phyloP scores from a whole-genome alignment of 1,140 invertebrate species.

The Episyrphus balteatus region DNA sequence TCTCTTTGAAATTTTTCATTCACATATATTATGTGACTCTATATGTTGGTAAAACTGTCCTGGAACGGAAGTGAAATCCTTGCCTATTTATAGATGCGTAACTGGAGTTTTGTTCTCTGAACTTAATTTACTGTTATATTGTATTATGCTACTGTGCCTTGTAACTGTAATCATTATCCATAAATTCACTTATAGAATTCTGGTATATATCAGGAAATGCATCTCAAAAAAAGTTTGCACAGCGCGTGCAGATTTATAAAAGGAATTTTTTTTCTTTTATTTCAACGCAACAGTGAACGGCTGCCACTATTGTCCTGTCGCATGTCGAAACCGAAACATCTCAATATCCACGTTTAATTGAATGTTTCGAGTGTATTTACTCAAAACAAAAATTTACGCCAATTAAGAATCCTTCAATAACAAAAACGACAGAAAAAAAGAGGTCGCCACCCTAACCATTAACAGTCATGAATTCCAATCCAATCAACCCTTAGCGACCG shows the following conservation, averaged over 20 bases:
- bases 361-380: conserved; percentile 29
- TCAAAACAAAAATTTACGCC: conserved; percentile 37
- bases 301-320: too few relatives aligned
- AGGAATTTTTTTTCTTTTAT: too few relatives aligned
- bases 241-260: too few relatives aligned
- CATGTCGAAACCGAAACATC: conserved; percentile 10
- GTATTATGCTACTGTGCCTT: background rate
- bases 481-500: too few relatives aligned
- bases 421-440: background rate
- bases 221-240: too few relatives aligned
- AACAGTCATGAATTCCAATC: too few relatives aligned
- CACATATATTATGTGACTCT: too few relatives aligned
- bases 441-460: conserved; percentile 1
- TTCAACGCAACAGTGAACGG: too few relatives aligned
- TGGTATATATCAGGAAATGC: too few relatives aligned
- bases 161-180: background rate
- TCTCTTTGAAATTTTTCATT: background rate
- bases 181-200: background rate
- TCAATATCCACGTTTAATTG: conserved; percentile 23
- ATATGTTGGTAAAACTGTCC: too few relatives aligned
- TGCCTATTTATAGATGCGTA: too few relatives aligned
- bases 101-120: background rate
- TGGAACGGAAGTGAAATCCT: too few relatives aligned
- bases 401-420: conserved; percentile 25
- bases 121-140: background rate